These are phyloP conservation scores for Linyphia triangularis DNA, from an alignment of 2,888 invertebrate species.

Conservation along the genomic window DNA sequence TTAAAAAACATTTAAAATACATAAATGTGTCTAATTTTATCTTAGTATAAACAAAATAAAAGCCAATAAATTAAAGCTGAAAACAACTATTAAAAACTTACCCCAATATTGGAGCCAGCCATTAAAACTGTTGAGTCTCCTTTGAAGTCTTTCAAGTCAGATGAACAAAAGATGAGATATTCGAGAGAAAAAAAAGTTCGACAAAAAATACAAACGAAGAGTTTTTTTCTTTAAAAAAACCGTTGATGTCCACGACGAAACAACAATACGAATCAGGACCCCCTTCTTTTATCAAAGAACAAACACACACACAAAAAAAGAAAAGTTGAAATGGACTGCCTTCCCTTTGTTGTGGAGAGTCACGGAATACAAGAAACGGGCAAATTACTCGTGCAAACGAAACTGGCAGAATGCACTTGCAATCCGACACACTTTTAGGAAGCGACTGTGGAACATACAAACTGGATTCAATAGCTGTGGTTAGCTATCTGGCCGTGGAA, in stretches of 20 bases:
- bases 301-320: constrained; percentile 51
- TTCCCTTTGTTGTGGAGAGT: constrained; percentile 37
- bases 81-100: constrained; percentile 29
- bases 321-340: not conserved
- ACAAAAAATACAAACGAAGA: not conserved
- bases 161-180: constrained; percentile 14
- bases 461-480: constrained; percentile 66
- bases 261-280: not conserved
- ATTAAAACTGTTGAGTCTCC: constrained; percentile 28
- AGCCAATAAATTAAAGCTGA: not conserved
- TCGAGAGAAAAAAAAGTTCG: not conserved
- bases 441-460: constrained; percentile 49
- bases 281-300: not conserved
- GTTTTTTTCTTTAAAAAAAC: not conserved
- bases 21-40: too few species aligned
- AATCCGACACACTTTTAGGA: constrained; percentile 55
- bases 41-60: not conserved
- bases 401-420: constrained; percentile 46
- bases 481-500: constrained; percentile 59
- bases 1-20: too few species aligned
- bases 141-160: not conserved
- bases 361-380: constrained; percentile 58
- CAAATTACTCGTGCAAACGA: constrained; percentile 48
- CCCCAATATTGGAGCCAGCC: constrained; percentile 58
- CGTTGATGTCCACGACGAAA: not conserved